These are phyloP conservation scores for Drosophila merina DNA, from an alignment of 2,888 invertebrate species.

Conservation along the genomic window DNA sequence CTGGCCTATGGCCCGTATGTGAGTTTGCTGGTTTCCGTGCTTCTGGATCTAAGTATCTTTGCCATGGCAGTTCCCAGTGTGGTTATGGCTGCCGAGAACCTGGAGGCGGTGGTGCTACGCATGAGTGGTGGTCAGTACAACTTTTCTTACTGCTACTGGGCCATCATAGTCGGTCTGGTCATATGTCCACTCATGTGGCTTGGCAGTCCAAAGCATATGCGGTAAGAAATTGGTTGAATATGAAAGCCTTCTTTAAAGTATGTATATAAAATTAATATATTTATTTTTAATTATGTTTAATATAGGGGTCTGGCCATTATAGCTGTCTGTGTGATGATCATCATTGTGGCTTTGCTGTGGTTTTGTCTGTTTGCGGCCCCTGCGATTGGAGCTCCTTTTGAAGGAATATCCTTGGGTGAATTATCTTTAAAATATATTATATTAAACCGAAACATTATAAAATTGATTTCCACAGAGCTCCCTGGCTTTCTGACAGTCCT, in stretches of 20 bases:
- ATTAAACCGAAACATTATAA: too few species aligned
- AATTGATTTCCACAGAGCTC: slow-evolving; percentile 60
- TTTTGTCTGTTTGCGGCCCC: slow-evolving; percentile 86
- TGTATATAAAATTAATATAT: background rate
- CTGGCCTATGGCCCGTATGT: slow-evolving; percentile 89
- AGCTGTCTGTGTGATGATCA: slow-evolving; percentile 87
- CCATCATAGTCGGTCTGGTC: slow-evolving; percentile 89
- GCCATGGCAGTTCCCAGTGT: slow-evolving; percentile 92
- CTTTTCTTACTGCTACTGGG: slow-evolving; percentile 93
- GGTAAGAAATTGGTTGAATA: slow-evolving; percentile 85
- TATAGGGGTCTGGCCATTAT: slow-evolving; percentile 85
- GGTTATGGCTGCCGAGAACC: slow-evolving; percentile 91
- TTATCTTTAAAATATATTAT: background rate
- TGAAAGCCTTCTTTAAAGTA: too few species aligned
- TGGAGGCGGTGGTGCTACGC: slow-evolving; percentile 90
- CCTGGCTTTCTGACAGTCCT: slow-evolving; percentile 85
- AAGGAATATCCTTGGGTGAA: slow-evolving; percentile 74
- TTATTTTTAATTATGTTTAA: background rate
- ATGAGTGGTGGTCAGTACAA: slow-evolving; percentile 87
- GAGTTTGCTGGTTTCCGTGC: slow-evolving; percentile 87
- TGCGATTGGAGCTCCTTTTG: slow-evolving; percentile 82
- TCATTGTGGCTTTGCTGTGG: slow-evolving; percentile 88
- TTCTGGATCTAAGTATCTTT: slow-evolving; percentile 91
- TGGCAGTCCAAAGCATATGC: slow-evolving; percentile 96
- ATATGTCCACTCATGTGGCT: slow-evolving; percentile 94